Conservation (phyloP, 1,140 invertebrate genomes). For the Zaprionus vittiger region DNA sequence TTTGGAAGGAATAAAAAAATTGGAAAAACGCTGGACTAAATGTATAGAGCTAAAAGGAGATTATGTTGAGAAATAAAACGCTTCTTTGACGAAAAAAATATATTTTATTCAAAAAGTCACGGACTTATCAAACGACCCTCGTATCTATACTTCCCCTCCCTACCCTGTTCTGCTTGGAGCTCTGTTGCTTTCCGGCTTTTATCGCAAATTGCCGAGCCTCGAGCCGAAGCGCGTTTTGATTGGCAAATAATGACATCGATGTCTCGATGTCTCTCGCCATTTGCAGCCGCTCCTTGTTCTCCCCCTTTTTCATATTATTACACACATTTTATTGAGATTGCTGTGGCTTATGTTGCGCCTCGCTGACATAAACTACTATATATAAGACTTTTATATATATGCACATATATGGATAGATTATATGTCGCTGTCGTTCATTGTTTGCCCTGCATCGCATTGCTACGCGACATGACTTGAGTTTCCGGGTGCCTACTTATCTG, state of each 20-base stretch:
- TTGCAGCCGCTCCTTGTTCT: constrained; percentile 31
- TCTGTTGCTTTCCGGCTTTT: constrained; percentile 40
- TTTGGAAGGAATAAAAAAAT: too few relatives aligned
- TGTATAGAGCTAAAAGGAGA: too few relatives aligned
- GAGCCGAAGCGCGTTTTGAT: constrained; percentile 45
- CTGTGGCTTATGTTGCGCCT: constrained; percentile 54
- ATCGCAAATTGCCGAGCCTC: constrained; percentile 44
- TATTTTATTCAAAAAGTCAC: too few relatives aligned
- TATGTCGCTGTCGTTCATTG: constrained; percentile 21
- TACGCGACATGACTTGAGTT: constrained; percentile 1
- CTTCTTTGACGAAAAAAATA: too few relatives aligned
- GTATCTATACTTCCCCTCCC: neutral
- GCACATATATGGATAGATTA: constrained; percentile 30
- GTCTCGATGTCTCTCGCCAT: constrained; percentile 29
- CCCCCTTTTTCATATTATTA: constrained; percentile 23
- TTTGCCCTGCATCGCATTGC: constrained; percentile 24
- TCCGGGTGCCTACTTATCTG: constrained; percentile 43
- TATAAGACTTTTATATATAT: constrained; percentile 10
- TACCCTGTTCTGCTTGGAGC: neutral
- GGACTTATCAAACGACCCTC: too few relatives aligned
- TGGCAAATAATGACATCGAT: constrained; percentile 70
- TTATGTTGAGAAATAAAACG: too few relatives aligned
- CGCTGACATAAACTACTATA: constrained; percentile 15
- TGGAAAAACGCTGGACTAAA: too few relatives aligned
- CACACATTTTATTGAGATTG: constrained; percentile 54